These are phyloP conservation scores for Diuraphis noxia DNA, from an alignment of 1,140 invertebrate species.

Conservation along the genomic window DNA sequence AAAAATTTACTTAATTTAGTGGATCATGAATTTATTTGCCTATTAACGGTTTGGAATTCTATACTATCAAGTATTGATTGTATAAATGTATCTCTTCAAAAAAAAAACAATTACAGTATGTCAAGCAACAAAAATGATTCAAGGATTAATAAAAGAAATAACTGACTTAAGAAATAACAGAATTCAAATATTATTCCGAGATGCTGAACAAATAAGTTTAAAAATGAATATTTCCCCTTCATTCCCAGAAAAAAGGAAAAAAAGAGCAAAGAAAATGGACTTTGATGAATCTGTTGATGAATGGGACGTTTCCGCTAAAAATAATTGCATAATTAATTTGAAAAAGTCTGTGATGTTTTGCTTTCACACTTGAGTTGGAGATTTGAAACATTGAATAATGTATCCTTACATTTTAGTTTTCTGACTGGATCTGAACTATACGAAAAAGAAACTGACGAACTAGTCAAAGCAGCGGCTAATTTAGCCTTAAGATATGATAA, in stretches of 20 bases:
- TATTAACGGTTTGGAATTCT: neutral
- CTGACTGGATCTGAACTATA: neutral
- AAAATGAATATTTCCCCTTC: neutral
- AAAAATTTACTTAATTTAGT: neutral
- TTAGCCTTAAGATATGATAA: conserved; percentile 15
- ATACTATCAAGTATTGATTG: conserved; percentile 12
- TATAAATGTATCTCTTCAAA: neutral
- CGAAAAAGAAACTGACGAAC: neutral
- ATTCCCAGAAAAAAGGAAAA: neutral
- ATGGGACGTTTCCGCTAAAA: neutral
- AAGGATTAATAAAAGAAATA: neutral
- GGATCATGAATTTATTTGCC: conserved; percentile 3
- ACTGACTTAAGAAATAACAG: neutral
- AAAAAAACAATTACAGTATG: neutral
- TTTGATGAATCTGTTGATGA: neutral
- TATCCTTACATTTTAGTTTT: neutral
- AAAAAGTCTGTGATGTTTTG: neutral
- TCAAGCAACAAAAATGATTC: neutral
- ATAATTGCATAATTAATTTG: neutral
- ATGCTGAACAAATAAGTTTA: neutral
- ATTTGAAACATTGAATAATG: neutral
- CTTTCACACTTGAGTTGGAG: neutral
- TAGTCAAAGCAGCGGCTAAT: neutral
- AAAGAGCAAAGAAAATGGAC: neutral
- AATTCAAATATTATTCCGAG: neutral